Conservation (phyloP, 1,140 invertebrate species). For the Steinernema feltiae region DNA sequence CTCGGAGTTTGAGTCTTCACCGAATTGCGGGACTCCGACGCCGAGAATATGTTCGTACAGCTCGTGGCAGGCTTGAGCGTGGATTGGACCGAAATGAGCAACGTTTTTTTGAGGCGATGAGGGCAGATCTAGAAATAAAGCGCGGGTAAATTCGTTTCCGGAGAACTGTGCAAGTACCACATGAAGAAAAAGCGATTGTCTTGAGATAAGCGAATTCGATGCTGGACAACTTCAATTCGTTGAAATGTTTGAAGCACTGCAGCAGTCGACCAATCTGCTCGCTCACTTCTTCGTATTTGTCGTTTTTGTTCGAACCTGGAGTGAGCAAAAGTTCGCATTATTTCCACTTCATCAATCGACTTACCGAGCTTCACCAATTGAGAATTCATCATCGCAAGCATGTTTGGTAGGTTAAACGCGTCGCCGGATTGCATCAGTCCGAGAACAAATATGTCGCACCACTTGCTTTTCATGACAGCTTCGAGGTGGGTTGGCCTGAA, state of each 20-base stretch:
- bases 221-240: slow-evolving; percentile 70
- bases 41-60: slow-evolving; percentile 65
- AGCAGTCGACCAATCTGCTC: slow-evolving; percentile 76
- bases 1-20: slow-evolving; percentile 39
- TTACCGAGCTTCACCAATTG: slow-evolving; percentile 63
- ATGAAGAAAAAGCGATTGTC: slow-evolving; percentile 67
- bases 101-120: slow-evolving; percentile 59
- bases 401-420: slow-evolving; percentile 72
- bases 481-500: slow-evolving; percentile 72
- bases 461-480: slow-evolving; percentile 74
- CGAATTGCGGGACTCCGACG: slow-evolving; percentile 25
- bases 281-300: slow-evolving; percentile 50
- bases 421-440: slow-evolving; percentile 81
- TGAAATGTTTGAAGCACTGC: slow-evolving; percentile 68
- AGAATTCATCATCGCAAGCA: slow-evolving; percentile 73
- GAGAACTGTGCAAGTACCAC: slow-evolving; percentile 21
- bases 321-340: slow-evolving; percentile 13
- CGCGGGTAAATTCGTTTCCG: slow-evolving; percentile 19
- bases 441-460: slow-evolving; percentile 85
- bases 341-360: slow-evolving; percentile 6
- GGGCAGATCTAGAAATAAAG: slow-evolving; percentile 12
- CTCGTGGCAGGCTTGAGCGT: slow-evolving; percentile 71
- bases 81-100: slow-evolving; percentile 50
- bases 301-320: slow-evolving; percentile 43
- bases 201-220: slow-evolving; percentile 84